Evolutionary conservation across 2,113 vertebrate genomes (phyloP).

Genomic region (Carassius carassius): DNA sequence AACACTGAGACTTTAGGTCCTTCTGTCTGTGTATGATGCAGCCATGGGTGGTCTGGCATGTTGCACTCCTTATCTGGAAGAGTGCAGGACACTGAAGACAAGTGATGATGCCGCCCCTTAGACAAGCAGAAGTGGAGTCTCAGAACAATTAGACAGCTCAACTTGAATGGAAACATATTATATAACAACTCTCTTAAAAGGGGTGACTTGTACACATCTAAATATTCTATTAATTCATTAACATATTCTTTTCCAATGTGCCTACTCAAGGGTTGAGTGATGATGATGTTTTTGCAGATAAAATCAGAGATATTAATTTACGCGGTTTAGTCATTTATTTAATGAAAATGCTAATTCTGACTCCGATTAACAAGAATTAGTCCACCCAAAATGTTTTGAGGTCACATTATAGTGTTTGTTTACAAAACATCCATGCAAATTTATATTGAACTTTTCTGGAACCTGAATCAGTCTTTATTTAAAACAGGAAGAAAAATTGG

Average conservation of each 20-base stretch:
- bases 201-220: neutral
- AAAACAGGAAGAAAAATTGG: slow-evolving; percentile 39
- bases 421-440: neutral
- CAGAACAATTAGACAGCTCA: neutral
- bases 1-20: neutral
- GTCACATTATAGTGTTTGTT: neutral
- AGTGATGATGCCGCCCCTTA: slow-evolving; percentile 9
- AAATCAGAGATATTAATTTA: neutral
- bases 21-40: slow-evolving; percentile 21
- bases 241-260: neutral
- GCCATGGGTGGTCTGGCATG: slow-evolving; percentile 69
- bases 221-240: neutral
- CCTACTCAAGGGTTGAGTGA: neutral
- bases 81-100: slow-evolving; percentile 42
- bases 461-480: neutral
- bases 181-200: neutral
- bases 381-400: neutral
- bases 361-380: neutral
- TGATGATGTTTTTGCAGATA: neutral
- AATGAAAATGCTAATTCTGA: neutral
- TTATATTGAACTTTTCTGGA: slow-evolving; percentile 17
- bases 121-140: neutral
- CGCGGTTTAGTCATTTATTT: neutral
- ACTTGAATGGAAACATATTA: neutral
- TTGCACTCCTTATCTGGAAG: slow-evolving; percentile 67